A percentile compares a stretch with the other conserved stretches of the same genome.
phyloP scores from a whole-genome alignment of 2,888 invertebrate genomes.

The Leistus spinibarbis region DNA sequence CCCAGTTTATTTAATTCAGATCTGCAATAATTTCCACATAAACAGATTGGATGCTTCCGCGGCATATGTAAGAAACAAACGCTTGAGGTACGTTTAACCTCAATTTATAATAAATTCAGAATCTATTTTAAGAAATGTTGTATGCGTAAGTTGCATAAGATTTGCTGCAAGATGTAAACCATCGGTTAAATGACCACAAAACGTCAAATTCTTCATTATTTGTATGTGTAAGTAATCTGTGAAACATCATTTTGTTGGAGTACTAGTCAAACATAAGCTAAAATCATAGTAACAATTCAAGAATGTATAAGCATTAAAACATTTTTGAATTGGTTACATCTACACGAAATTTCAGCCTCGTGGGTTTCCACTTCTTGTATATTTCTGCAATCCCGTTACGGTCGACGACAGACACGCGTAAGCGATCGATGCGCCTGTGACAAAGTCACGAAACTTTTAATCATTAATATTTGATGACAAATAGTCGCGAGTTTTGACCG shows the following conservation, averaged over 20 bases:
- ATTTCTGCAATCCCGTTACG: neutral
- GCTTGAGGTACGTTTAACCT: constrained; percentile 28
- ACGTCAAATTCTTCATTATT: no score
- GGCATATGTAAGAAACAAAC: no score
- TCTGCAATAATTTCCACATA: constrained; percentile 25
- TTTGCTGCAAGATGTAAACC: constrained; percentile 10
- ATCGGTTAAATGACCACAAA: neutral
- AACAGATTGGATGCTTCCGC: constrained; percentile 16
- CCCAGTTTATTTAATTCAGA: neutral
- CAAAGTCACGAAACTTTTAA: constrained; percentile 20
- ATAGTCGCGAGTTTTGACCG: constrained; percentile 30
- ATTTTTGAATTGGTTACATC: no score
- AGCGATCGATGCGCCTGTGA: constrained; percentile 6
- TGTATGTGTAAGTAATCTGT: no score
- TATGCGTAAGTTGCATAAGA: neutral
- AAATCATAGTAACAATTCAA: no score
- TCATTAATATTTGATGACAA: constrained; percentile 33
- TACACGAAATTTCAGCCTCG: no score
- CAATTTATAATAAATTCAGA: constrained; percentile 27
- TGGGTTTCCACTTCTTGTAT: neutral
- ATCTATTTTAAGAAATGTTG: constrained; percentile 9
- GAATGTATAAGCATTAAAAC: no score
- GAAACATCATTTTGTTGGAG: neutral
- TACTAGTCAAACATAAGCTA: no score
- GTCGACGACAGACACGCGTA: neutral